Conservation (phyloP, 2,888 invertebrate species). For the Caenorhabditis uteleia region DNA sequence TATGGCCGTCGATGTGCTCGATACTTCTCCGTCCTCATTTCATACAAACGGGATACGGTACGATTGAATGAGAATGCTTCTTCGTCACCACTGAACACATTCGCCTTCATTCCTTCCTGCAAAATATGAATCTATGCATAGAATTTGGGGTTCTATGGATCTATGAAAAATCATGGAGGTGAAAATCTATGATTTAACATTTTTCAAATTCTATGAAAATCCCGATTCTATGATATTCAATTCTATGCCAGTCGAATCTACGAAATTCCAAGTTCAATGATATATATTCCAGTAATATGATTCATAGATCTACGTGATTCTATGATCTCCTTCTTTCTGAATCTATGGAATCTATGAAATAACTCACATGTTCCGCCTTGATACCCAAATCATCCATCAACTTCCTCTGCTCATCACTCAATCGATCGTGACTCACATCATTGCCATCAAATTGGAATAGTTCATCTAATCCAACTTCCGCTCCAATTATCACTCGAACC, state of each 20-base stretch:
- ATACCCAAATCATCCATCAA: slow-evolving; percentile 95
- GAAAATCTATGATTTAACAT: too few species aligned
- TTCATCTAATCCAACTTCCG: slow-evolving; percentile 80
- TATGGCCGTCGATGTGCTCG: slow-evolving; percentile 75
- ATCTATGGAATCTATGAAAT: too few species aligned
- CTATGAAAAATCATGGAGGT: too few species aligned
- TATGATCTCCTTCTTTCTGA: too few species aligned
- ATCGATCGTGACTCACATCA: slow-evolving; percentile 67
- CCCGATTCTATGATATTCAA: too few species aligned
- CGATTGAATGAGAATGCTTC: slow-evolving; percentile 96
- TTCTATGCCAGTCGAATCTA: too few species aligned
- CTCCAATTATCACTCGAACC: slow-evolving; percentile 83
- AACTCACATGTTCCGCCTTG: slow-evolving; percentile 70
- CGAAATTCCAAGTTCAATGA: too few species aligned
- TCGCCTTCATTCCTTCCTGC: slow-evolving; percentile 81
- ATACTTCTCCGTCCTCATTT: slow-evolving; percentile 94
- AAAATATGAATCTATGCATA: slow-evolving; percentile 11
- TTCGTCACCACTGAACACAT: slow-evolving; percentile 95
- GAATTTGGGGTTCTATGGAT: too few species aligned
- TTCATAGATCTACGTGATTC: too few species aligned
- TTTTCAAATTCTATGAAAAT: too few species aligned
- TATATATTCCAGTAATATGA: too few species aligned
- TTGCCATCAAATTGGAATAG: slow-evolving; percentile 77
- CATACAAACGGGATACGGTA: slow-evolving; percentile 87
- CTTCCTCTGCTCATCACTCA: slow-evolving; percentile 82